Base-by-base conservation (phyloP, 2,888 invertebrate genomes). In the Andricus curvator region DNA sequence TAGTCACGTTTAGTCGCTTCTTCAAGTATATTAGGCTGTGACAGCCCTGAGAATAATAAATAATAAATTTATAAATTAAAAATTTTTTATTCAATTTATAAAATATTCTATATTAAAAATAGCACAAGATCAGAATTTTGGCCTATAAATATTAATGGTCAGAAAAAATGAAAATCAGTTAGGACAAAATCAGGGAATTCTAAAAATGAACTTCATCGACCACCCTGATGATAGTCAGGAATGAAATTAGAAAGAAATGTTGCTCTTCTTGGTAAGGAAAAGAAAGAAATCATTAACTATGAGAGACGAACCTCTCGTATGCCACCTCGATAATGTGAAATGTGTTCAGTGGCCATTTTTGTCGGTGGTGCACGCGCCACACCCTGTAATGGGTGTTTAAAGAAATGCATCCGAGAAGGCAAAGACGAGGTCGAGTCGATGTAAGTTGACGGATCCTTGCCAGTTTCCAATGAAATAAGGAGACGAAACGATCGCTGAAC, bases 351-450 rank as follows among this genome's bases (percentile, higher is more conserved):
- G 81, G 78, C 83, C 83, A 84, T 84, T 84, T 82, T 84, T 76
- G 83, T 83, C 80, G 56, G 67, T 78, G 82, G 80, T 83, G 82
- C 81, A 84, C 82, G 83, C 82, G 84, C 82, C 83, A 83, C 83
- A 82, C 83, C 81, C 81, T 83, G 56, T 82, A 81, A 76, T 78
- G 83, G 77, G 67, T 33, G 51, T 37, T 67, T 44, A 77, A 79
- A 82, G 68, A 79, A 77, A 74, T 15, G 48, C 76, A 77, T 83
- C 82, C 64, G 65, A 79, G 80, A 84, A 78, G 83, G 84, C 64
- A 83, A 84, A 77, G 82, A 78, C 83, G 79, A 84, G 82, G 76
- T 82, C 70, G 29, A 48, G 70, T 44, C 11, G 68, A 44, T 68
- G 68, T 6, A 37, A 67, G n/a, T 68, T 68, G 70, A 81, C 78